A percentile compares a stretch with the other conserved stretches of the same genome.
phyloP scores from a whole-genome alignment of 2,797 vertebrate genomes.

The Arctocebus calabarensis region DNA sequence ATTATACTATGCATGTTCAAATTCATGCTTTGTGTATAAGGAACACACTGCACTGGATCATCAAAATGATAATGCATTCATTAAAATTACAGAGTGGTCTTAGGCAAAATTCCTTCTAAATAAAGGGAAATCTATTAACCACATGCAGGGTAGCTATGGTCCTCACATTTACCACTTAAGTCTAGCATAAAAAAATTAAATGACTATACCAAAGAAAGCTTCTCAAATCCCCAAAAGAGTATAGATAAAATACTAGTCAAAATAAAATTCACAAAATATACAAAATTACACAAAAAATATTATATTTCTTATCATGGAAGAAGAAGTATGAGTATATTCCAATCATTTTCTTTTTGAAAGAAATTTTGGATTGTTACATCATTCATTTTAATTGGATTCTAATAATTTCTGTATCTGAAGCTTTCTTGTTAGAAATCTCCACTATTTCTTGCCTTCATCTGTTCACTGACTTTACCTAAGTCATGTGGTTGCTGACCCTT shows the following conservation, averaged over 20 bases:
- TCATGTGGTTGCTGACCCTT: background rate
- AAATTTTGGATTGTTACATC: background rate
- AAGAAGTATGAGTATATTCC: rapidly evolving
- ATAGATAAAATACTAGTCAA: background rate
- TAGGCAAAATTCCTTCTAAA: background rate
- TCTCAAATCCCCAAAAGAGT: background rate
- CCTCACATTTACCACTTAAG: background rate
- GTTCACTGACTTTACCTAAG: background rate
- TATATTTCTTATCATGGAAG: background rate
- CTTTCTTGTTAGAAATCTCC: background rate
- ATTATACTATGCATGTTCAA: background rate
- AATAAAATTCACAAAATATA: background rate
- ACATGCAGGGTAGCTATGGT: background rate
- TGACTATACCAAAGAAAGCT: background rate
- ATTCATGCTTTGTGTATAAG: background rate
- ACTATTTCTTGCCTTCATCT: background rate
- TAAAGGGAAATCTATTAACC: slow-evolving; percentile 14
- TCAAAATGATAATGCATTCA: background rate
- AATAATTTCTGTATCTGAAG: background rate
- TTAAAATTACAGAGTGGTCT: background rate
- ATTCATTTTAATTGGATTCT: background rate
- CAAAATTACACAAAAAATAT: background rate
- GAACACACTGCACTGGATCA: background rate
- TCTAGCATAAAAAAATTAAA: background rate
- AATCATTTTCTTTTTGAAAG: background rate